Conservation (phyloP, 2,113 vertebrate genomes). For the Macaca mulatta region DNA sequence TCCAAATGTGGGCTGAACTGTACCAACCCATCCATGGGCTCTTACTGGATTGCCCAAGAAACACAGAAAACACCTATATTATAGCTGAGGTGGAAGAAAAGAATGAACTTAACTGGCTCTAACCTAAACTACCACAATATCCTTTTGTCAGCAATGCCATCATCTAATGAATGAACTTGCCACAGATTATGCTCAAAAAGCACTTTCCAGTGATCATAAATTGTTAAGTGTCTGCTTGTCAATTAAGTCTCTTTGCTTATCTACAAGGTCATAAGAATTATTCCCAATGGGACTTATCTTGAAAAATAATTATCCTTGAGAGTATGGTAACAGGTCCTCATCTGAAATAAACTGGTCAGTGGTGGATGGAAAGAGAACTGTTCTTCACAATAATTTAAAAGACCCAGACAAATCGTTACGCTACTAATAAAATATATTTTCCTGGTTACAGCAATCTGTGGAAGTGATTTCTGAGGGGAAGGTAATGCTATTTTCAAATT, state of each 20-base stretch:
- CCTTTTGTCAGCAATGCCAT: not conserved
- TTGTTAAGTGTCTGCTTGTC: not conserved
- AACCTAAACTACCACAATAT: not conserved
- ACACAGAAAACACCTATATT: not conserved
- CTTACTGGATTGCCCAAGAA: not conserved
- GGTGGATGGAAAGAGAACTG: not conserved
- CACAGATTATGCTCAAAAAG: not conserved
- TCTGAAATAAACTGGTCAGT: conserved; percentile 28
- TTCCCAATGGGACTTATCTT: conserved; percentile 35
- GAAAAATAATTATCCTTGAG: conserved; percentile 21
- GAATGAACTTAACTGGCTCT: not conserved
- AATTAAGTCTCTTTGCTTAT: conserved; percentile 54
- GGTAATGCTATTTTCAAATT: conserved; percentile 61
- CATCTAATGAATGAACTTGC: not conserved
- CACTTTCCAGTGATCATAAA: conserved; percentile 10
- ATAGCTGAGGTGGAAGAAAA: not conserved
- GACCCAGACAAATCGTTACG: not conserved
- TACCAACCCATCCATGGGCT: not conserved
- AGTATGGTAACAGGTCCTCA: not conserved
- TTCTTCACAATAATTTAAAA: not conserved
- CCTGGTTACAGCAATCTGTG: not conserved
- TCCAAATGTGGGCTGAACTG: not conserved
- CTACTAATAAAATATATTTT: not conserved
- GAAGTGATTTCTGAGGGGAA: conserved; percentile 52
- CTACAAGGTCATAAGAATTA: conserved; percentile 45